These are phyloP conservation scores for Andrena trimmerana DNA, from an alignment of 2,888 invertebrate genomes.

Conservation along the genomic window DNA sequence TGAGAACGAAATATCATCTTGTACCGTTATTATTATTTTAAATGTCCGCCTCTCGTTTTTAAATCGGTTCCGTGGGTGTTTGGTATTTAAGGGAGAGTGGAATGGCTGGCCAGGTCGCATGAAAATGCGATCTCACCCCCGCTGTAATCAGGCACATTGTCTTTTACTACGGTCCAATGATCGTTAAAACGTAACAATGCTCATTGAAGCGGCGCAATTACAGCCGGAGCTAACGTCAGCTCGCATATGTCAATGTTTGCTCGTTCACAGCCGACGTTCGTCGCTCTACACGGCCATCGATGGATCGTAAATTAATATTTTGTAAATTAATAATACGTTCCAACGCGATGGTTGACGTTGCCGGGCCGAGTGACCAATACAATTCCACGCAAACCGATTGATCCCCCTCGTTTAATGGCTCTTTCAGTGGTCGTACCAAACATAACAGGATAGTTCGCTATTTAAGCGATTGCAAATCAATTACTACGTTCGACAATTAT, in stretches of 20 bases:
- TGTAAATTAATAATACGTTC: conserved; percentile 44
- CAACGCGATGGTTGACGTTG: background rate
- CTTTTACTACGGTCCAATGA: conserved; percentile 34
- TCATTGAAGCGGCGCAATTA: conserved; percentile 54
- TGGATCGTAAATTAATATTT: conserved; percentile 35
- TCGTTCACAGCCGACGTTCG: background rate
- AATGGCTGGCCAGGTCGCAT: conserved; percentile 1
- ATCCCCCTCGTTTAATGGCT: conserved; percentile 34
- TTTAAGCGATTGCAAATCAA: conserved; percentile 30
- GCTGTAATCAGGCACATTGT: conserved; percentile 58
- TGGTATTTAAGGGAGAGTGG: conserved; percentile 5
- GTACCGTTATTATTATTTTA: background rate
- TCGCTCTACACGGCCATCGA: background rate
- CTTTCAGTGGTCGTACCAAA: conserved; percentile 23
- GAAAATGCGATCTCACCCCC: conserved; percentile 40
- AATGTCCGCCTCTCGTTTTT: background rate
- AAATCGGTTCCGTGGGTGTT: conserved; percentile 18
- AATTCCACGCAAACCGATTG: conserved; percentile 32
- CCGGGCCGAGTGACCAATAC: background rate
- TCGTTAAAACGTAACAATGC: conserved; percentile 63
- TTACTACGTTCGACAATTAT: conserved; percentile 24
- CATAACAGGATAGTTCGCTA: conserved; percentile 3
- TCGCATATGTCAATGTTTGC: conserved; percentile 39
- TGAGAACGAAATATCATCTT: too few species aligned
- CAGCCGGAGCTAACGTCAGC: conserved; percentile 42